Percentiles rank a stretch among this genome's conserved stretches.
phyloP scores from a whole-genome alignment of 2,888 invertebrate species.

The Keiferia lycopersicella region DNA sequence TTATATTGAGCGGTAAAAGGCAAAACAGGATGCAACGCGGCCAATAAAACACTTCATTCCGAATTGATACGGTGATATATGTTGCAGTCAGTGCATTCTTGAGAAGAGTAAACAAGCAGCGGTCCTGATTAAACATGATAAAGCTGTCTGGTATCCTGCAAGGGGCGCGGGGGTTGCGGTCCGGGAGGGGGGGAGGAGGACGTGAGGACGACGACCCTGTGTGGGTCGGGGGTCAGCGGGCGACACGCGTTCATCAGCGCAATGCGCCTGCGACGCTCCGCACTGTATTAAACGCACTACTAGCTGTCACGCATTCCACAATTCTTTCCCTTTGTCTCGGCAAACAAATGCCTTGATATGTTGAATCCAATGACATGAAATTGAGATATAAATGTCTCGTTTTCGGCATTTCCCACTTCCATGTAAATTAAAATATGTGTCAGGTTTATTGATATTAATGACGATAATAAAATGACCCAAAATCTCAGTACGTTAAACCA shows the following conservation, averaged over 20 bases:
- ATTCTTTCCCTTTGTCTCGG: not conserved
- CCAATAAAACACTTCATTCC: slow-evolving; percentile 35
- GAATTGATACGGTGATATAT: slow-evolving; percentile 38
- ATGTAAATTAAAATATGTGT: not conserved
- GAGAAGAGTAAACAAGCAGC: slow-evolving; percentile 55
- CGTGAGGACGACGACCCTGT: slow-evolving; percentile 70
- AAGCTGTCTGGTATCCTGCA: slow-evolving; percentile 57
- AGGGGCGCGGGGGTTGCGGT: slow-evolving; percentile 33
- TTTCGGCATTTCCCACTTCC: too few species aligned
- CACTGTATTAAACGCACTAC: not conserved
- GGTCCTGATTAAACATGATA: slow-evolving; percentile 60
- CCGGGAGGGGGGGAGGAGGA: slow-evolving; percentile 31
- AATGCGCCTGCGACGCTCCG: slow-evolving; percentile 51
- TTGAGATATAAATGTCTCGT: too few species aligned
- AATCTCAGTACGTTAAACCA: not conserved
- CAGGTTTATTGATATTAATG: not conserved
- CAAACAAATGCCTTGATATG: not conserved
- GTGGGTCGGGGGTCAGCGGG: slow-evolving; percentile 79
- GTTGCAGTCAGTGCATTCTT: slow-evolving; percentile 32
- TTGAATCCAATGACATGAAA: too few species aligned
- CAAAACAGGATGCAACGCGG: slow-evolving; percentile 42
- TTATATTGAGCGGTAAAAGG: slow-evolving; percentile 31
- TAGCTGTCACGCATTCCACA: not conserved
- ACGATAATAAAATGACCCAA: not conserved
- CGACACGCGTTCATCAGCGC: slow-evolving; percentile 74